Evolutionary conservation across 2,888 invertebrate species (phyloP), one percentile per base, ranked within the genome.

Genomic region (Monoplex corrugatus): DNA sequence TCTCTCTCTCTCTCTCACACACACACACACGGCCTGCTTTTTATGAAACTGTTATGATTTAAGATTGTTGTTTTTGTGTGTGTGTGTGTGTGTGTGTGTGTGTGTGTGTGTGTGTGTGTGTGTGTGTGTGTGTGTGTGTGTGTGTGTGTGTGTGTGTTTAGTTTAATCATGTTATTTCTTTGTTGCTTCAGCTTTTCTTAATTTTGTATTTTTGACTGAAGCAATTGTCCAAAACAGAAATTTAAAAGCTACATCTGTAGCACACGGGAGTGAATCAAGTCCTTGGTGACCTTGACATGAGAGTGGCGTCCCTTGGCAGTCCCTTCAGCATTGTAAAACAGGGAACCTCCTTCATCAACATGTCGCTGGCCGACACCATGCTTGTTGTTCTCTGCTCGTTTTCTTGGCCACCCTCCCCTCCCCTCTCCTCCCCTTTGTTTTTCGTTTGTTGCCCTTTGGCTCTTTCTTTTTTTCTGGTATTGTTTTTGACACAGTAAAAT

Each of bases 51-150:
- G 57, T 57, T n/a, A n/a, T n/a, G n/a, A n/a, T n/a, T n/a, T n/a
- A 28, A 23, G 57, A 23, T 2, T 5, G 57, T 57, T 68, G 68
- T 28, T 8, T 38, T 35, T 13, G 78, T 38, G 38, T 13, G 78
- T 38, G 78, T 38, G 78, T 38, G 78, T 38, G 78, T 38, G 78
- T 78, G 78, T 78, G 78, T 78, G 68, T 68, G 68, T 68, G 68
- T 68, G 8, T 28, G 8, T 28, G 8, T 28, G 2, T 28, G 8
- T 50, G 50, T 50, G 8, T 50, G 8, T 16, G 50, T 8, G 50
- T 8, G 50, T 13, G 50, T 8, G 50, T 8, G 50, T 8, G 50
- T 16, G 50, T 8, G 16, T 50, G 16, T 16, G 8, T 50, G 8
- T 50, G 50, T 50, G 8, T 50, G 50, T 50, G 8, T 50, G 50